Conservation (phyloP, 2,888 invertebrate genomes). For the Cheilosia scutellata region DNA sequence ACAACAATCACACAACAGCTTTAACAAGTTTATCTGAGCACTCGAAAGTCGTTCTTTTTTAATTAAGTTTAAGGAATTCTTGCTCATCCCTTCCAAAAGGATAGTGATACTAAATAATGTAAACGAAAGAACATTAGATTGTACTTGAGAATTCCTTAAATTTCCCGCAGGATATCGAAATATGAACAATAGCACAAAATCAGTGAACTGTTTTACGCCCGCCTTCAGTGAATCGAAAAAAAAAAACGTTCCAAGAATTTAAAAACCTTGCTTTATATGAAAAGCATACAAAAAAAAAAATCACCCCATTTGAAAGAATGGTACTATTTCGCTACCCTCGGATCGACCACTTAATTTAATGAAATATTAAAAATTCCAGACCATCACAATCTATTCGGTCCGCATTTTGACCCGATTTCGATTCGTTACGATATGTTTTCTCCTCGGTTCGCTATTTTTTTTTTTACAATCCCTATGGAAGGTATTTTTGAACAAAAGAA, state of each 20-base stretch:
- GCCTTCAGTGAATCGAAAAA: conserved; percentile 17
- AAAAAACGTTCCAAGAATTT: conserved; percentile 24
- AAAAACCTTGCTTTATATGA: conserved; percentile 17
- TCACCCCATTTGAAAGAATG: conserved; percentile 14
- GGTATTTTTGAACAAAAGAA: conserved; percentile 56
- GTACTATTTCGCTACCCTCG: conserved; percentile 8
- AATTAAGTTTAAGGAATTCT: conserved; percentile 53
- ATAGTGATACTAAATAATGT: not conserved
- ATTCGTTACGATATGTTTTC: conserved; percentile 61
- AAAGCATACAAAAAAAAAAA: not conserved
- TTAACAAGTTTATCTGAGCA: conserved; percentile 13
- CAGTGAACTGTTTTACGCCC: conserved; percentile 43
- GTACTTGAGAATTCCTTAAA: conserved; percentile 57
- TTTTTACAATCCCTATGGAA: conserved; percentile 4
- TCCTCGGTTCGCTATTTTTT: not conserved
- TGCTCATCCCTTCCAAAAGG: conserved; percentile 5
- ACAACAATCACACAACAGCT: conserved; percentile 25
- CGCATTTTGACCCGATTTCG: conserved; percentile 71
- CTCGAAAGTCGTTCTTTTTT: conserved; percentile 3
- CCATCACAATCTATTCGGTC: conserved; percentile 71
- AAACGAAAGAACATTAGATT: not conserved
- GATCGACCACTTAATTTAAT: conserved; percentile 83
- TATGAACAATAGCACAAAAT: conserved; percentile 51
- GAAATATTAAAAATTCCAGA: conserved; percentile 83
- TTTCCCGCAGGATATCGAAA: conserved; percentile 49